Percentiles rank a stretch among this genome's conserved stretches.
Conservation (phyloP, 1,140 invertebrate genomes). For the Mamestra configurata region DNA sequence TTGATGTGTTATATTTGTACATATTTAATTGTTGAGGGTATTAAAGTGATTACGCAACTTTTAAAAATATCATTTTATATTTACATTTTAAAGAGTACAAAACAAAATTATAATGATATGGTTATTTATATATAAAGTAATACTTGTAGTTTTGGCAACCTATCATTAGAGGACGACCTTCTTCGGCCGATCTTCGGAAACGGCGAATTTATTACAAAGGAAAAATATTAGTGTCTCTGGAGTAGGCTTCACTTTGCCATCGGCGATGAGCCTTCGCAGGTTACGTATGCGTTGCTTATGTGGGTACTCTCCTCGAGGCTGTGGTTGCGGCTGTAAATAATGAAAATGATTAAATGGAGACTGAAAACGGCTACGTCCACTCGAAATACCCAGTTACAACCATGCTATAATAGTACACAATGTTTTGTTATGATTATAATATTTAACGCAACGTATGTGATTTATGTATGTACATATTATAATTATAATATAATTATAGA, state of each 20-base stretch:
- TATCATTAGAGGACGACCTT: conserved; percentile 52
- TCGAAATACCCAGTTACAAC: neutral
- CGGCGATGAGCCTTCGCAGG: conserved; percentile 79
- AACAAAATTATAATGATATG: conserved; percentile 39
- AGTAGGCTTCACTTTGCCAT: conserved; percentile 83
- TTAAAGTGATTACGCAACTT: conserved; percentile 60
- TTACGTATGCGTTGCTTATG: conserved; percentile 86
- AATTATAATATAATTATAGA: conserved; percentile 24
- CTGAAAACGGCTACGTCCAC: conserved; percentile 30
- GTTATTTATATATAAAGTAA: conserved; percentile 35
- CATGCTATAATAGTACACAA: conserved; percentile 46
- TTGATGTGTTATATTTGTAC: conserved; percentile 45
- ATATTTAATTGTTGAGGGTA: conserved; percentile 60
- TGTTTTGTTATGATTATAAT: conserved; percentile 38
- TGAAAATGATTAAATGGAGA: neutral
- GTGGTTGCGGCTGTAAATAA: conserved; percentile 67
- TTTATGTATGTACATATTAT: conserved; percentile 45
- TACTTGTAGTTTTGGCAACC: conserved; percentile 32
- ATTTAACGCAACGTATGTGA: conserved; percentile 46
- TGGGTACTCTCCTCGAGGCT: conserved; percentile 77
- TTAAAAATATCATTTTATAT: conserved; percentile 63
- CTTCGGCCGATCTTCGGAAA: conserved; percentile 78
- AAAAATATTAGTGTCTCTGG: conserved; percentile 86
- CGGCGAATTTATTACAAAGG: conserved; percentile 87
- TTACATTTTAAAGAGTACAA: conserved; percentile 54